Conservation (phyloP, 2,888 invertebrate species). For the Odiellus spinosus region DNA sequence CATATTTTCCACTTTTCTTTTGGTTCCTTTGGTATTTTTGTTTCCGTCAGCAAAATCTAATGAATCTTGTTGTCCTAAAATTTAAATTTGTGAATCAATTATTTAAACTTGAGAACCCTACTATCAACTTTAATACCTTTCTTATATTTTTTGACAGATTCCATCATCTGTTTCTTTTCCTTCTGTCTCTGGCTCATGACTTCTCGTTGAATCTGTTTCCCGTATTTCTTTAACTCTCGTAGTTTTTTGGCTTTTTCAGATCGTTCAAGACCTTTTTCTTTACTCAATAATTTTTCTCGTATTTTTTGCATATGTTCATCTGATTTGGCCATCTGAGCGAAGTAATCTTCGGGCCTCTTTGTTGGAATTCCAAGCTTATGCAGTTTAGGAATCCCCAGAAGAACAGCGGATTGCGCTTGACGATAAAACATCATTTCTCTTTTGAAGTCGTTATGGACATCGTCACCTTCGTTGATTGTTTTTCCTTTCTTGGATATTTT, state of each 20-base stretch:
- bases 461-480: conserved; percentile 20
- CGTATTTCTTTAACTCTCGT: conserved; percentile 77
- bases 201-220: conserved; percentile 66
- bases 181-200: conserved; percentile 65
- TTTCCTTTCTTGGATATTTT: conserved; percentile 15
- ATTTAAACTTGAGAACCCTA: not conserved
- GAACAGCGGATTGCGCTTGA: conserved; percentile 53
- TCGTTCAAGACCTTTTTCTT: conserved; percentile 66
- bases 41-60: not conserved
- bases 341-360: conserved; percentile 84
- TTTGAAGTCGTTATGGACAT: conserved; percentile 57
- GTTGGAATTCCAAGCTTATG: conserved; percentile 59
- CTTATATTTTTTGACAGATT: conserved; percentile 81
- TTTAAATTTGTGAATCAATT: conserved; percentile 1
- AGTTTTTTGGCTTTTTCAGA: conserved; percentile 80
- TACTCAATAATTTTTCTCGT: conserved; percentile 59
- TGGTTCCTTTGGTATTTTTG: not conserved
- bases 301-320: conserved; percentile 94
- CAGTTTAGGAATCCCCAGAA: conserved; percentile 60
- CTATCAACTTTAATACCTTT: conserved; percentile 41
- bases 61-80: not conserved
- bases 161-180: conserved; percentile 79
- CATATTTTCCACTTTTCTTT: not conserved
- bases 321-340: conserved; percentile 96
- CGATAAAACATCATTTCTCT: conserved; percentile 58